Evolutionary conservation across 1,140 invertebrate genomes (phyloP), one percentile per base, ranked within the genome.

Genomic region (Macrotrachela quadricornifera): DNA sequence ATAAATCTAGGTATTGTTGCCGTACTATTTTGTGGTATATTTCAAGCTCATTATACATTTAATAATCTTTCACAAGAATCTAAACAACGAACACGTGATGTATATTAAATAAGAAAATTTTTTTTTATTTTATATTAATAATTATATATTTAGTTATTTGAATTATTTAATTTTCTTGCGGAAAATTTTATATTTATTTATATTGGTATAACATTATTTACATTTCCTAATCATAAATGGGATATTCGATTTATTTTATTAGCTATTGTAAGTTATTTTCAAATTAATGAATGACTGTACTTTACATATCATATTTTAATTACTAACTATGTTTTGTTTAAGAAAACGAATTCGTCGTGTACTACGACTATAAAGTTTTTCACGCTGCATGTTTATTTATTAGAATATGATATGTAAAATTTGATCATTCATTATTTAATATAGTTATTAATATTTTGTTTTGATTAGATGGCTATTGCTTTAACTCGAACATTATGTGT

Each of bases 171-270:
- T 69, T 97, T 97, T 71, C 73, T 96, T 53, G 84, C 87, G 0
- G 91, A 97, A 68, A 95, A 94, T 72, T 97, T 97, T 71, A 95
- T 96, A 59, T 97, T 97, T 70, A 84, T 83, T 21, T 96, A 96
- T 71, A 95, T 97, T 64, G 92, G 92, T 15, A 90, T 97, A 0
- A 90, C 86, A 8, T 88, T 95, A 80, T 95, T 96, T 64, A 95
- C 90, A 0, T 92, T 92, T 67, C 84, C 85, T 13, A 86, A 86
- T 59, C 87, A 92, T 66, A 80, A 81, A 63, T 96, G 92, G 71
- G 82, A 91, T 69, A 76, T 79, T 36, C 78, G 80, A 49, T 95
- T 97, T 64, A 92, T 95, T 53, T 75, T 85, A 54, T 77, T 81
- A 58, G 81, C 87, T 68, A 87, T 96, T 72, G 84, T 92, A 83